phyloP scores from a whole-genome alignment of 2,888 invertebrate genomes.

The Limnephilus rhombicus region DNA sequence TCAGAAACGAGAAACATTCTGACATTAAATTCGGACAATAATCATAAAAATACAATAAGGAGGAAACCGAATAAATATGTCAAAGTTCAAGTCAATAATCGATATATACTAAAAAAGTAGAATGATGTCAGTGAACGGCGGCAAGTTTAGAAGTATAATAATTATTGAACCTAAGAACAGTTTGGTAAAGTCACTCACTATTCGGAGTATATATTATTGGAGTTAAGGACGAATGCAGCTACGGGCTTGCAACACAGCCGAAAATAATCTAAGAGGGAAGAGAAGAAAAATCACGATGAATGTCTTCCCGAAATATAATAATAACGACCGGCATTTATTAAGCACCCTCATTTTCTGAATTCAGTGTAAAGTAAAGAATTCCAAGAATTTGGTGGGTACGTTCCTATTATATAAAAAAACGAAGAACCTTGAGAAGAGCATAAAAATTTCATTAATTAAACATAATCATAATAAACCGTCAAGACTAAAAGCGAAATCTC shows the following conservation, averaged over 20 bases:
- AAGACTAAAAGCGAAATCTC: neutral
- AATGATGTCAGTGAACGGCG: neutral
- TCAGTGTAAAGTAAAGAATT: neutral
- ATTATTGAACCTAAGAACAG: neutral
- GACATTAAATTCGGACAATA: too few relatives aligned
- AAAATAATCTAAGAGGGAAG: too few relatives aligned
- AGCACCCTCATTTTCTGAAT: neutral
- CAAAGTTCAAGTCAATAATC: neutral
- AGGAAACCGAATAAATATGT: neutral
- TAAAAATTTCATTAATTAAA: conserved; percentile 14
- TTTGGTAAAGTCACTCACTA: neutral
- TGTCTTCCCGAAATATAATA: neutral
- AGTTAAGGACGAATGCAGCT: too few relatives aligned
- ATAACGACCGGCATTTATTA: neutral
- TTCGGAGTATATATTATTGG: neutral
- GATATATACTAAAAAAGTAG: neutral
- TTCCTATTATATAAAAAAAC: neutral
- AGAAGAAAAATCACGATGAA: too few relatives aligned
- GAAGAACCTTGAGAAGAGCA: neutral
- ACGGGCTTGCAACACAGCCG: too few relatives aligned
- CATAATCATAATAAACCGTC: neutral
- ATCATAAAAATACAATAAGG: too few relatives aligned
- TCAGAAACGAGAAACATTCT: too few relatives aligned
- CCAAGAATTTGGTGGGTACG: neutral
- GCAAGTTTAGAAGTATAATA: neutral